A percentile compares a stretch with the other conserved stretches of the same genome.
These are phyloP conservation scores for Dendrocopos noguchii DNA, from an alignment of 2,113 vertebrate species.

Conservation along the genomic window DNA sequence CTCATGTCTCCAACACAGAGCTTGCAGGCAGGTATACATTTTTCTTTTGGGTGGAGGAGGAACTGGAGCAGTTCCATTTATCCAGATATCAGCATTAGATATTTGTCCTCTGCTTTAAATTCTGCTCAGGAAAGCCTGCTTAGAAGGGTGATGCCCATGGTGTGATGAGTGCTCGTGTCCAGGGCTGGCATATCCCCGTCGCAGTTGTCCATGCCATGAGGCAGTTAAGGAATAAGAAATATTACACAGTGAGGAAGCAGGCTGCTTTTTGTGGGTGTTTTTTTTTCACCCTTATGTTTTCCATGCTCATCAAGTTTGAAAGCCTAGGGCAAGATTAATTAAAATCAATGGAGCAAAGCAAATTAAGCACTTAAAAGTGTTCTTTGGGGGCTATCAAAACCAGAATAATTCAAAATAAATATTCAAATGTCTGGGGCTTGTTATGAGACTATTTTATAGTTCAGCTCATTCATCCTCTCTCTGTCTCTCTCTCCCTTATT, in stretches of 20 bases:
- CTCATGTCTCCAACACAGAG: neutral
- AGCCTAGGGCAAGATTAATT: constrained; percentile 72
- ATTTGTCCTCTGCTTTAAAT: neutral
- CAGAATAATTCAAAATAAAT: constrained; percentile 66
- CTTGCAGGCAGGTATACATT: neutral
- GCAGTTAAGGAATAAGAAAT: neutral
- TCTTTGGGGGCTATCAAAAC: constrained; percentile 64
- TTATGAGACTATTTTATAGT: constrained; percentile 43
- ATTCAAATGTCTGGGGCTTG: constrained; percentile 58
- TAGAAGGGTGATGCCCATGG: neutral
- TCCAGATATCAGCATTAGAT: neutral
- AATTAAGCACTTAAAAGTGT: constrained; percentile 65
- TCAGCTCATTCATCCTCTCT: constrained; percentile 12
- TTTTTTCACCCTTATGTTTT: constrained; percentile 6
- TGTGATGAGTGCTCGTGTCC: fast-evolving
- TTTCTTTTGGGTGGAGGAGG: neutral
- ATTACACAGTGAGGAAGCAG: neutral
- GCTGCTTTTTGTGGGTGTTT: neutral
- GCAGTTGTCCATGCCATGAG: fast-evolving
- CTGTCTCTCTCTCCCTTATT: neutral
- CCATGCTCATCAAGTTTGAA: constrained; percentile 43
- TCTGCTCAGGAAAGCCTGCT: fast-evolving
- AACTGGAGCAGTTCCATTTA: neutral
- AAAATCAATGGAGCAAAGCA: constrained; percentile 72
- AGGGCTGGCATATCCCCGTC: neutral